Evolutionary conservation across 64 coral and sea anemone species (phyloP), one percentile per base, ranked within the genome.

Genomic region (Orbicella faveolata): DNA sequence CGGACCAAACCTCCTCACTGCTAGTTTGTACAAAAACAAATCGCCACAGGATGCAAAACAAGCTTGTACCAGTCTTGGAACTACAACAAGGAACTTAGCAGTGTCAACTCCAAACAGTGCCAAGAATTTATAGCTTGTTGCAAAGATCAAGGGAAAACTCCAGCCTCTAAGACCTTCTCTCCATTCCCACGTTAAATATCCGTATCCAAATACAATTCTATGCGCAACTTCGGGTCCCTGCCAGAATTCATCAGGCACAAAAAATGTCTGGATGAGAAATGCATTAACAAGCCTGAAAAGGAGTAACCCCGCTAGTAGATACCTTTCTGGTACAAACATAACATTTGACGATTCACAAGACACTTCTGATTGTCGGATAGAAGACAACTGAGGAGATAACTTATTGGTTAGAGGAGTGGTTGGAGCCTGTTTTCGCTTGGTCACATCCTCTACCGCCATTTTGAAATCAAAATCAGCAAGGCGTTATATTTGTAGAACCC

Each of bases 181-280:
- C 96, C 96, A 98, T 57, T 98, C 96, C 96, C 96, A 98, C 33
- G 96, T 98, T 52, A 95, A 89, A 52, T 98, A 93, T 25, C 96
- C 96, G 83, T 95, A 98, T 21, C 93, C 90, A 78, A 95, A 98
- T 21, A 88, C 96, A 6, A 98, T 52, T 65, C 77, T 98, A 76
- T 98, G 96, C 8, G 96, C 93, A 14, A 98, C 83, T 85, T 98
- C 96, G 20, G 96, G 96, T 55, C 93, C 96, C 75, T 98, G 96
- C 96, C 96, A 98, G 81, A 93, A 98, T 79, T 98, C 96, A 86
- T 98, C 96, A 10, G 96, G 96, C 0, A 98, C 96, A 52, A 98
- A 98, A 78, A 73, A 98, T 34, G 96, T 95, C 75, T 86, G 75
- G 5, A 95, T 80, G 17, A 93, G 9, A n/a, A 72, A 79, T 21